These are phyloP conservation scores for Romanomermis culicivorax DNA, from an alignment of 2,888 invertebrate genomes.

Conservation along the genomic window DNA sequence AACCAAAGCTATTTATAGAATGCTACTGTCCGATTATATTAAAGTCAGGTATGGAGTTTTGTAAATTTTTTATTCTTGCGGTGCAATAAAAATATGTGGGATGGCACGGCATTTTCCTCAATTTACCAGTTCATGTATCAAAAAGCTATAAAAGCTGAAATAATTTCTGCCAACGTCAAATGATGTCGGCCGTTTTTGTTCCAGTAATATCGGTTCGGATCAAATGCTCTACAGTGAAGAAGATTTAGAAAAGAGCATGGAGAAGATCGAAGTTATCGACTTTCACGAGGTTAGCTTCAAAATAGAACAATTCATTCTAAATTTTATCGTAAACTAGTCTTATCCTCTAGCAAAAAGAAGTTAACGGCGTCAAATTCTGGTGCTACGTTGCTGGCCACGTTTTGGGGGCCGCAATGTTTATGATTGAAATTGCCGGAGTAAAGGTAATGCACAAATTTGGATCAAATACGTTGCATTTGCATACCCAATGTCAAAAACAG, in stretches of 20 bases:
- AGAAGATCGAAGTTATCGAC: conserved; percentile 62
- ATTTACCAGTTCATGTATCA: too few species aligned
- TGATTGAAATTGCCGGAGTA: conserved; percentile 98
- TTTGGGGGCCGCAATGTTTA: conserved; percentile 97
- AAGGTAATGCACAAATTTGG: conserved; percentile 43
- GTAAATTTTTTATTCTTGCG: not conserved
- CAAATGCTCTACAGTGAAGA: conserved; percentile 92
- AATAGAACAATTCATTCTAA: conserved; percentile 1
- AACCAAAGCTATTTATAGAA: conserved; percentile 93
- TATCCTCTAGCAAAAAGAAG: conserved; percentile 72
- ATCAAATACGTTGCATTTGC: too few species aligned
- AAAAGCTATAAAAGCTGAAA: not conserved
- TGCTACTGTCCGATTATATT: conserved; percentile 94
- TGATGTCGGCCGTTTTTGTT: too few species aligned
- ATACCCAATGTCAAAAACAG: too few species aligned
- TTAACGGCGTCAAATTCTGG: conserved; percentile 82
- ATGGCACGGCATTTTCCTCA: not conserved
- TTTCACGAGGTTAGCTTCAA: conserved; percentile 41
- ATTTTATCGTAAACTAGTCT: not conserved
- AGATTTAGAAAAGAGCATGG: conserved; percentile 90
- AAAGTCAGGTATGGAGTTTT: conserved; percentile 55
- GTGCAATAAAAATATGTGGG: not conserved
- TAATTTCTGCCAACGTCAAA: too few species aligned
- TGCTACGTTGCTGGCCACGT: conserved; percentile 98
- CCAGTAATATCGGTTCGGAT: conserved; percentile 77